Evolutionary conservation across 2,888 invertebrate species (phyloP), one percentile per base, ranked within the genome.

Genomic region (Euzophera pinguis): DNA sequence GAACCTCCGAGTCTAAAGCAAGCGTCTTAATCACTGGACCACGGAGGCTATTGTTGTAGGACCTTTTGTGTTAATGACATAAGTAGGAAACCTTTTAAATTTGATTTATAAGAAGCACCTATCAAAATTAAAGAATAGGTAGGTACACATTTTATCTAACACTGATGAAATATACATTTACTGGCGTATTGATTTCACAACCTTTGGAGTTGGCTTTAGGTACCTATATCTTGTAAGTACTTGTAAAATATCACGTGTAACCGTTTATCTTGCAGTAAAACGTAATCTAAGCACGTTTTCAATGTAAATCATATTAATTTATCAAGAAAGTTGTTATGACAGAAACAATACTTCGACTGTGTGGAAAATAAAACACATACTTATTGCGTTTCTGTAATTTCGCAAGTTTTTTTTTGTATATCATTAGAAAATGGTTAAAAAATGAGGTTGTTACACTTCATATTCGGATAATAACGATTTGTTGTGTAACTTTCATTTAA

Each of bases 271-370:
- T 48, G 37, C 37, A 48, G 12, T 48, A 12, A 38, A 38, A 38
- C 27, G 38, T 37, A 48, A 48, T 48, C 48, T 38, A 48, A 27
- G 38, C 48, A 48, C 48, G 48, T 48, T 48, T 32, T 22, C 22
- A 27, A 37, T 38, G 9, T 29, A 10, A 14, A 38, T 13, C 38
- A 22, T 14, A 38, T 6, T 37, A 27, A 48, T 38, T 48, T 48
- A 48, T 48, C 37, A 47, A 16, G 35, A 47, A 37, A 47, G 35
- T 37, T 12, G 12, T 47, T 47, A 47, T 17, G 35, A 37, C 35
- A 47, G n/a, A 22, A 38, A 22, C 9, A 38, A 27, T 48, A 38
- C 9, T 4, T 32, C n/a, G 8, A n/a, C 14, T 16, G 12, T 45
- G 32, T 45, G 14, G 5, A 32, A 13, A 45, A 16, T 9, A 32